Evolutionary conservation across 2,888 invertebrate species (phyloP).

Genomic region (Pollenia angustigena): DNA sequence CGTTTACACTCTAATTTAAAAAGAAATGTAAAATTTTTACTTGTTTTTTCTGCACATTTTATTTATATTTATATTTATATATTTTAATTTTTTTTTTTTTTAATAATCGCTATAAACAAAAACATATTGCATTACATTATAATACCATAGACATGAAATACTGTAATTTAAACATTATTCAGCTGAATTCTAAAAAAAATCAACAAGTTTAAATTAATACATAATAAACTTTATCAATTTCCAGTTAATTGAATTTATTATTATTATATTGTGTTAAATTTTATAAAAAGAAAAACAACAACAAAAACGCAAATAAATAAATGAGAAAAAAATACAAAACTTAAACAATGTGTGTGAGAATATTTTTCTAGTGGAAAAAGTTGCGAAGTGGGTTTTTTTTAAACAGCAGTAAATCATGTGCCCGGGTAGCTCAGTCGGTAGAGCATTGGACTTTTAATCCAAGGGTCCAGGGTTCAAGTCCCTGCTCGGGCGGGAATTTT

Average conservation of each 20-base stretch:
- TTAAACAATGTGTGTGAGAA: not conserved
- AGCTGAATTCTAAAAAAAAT: slow-evolving; percentile 21
- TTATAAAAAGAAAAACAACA: slow-evolving; percentile 9
- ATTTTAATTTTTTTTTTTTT: too few species aligned
- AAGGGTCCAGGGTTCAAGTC: slow-evolving; percentile 85
- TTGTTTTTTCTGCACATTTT: too few species aligned
- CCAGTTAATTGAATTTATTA: slow-evolving; percentile 66
- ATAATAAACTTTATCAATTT: slow-evolving; percentile 61
- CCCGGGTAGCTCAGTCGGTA: slow-evolving; percentile 85
- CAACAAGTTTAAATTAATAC: slow-evolving; percentile 22
- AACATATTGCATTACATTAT: too few species aligned
- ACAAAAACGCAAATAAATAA: not conserved
- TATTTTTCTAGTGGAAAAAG: not conserved
- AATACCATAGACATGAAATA: too few species aligned
- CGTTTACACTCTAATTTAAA: too few species aligned
- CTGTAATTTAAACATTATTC: not conserved
- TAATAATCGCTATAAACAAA: too few species aligned
- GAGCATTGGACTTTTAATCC: slow-evolving; percentile 85
- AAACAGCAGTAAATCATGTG: slow-evolving; percentile 56
- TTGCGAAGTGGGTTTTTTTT: not conserved
- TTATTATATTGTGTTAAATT: slow-evolving; percentile 55
- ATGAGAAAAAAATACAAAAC: not conserved
- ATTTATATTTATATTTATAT: too few species aligned
- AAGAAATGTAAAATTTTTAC: too few species aligned
- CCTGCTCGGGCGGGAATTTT: slow-evolving; percentile 74